Evolutionary conservation across 2,888 invertebrate genomes (phyloP), one percentile per base, ranked within the genome.

Genomic region (Tipula lateralis): DNA sequence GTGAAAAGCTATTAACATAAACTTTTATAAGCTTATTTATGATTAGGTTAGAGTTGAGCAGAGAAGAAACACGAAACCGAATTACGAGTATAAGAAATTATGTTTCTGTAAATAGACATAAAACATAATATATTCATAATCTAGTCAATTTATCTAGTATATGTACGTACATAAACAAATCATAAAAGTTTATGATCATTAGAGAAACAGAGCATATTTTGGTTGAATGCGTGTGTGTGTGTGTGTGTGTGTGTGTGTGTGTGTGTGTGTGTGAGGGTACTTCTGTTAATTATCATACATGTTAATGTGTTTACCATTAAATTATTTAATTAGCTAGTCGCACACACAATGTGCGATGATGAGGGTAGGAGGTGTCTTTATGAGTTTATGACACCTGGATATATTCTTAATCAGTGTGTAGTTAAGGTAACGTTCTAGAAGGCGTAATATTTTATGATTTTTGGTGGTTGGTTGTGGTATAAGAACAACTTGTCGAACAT

Each of bases 111-210:
- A 24, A 66, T 24, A 50, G 5, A 44, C 44, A 16, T 16, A 44
- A 16, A 16, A 6, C n/a, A n/a, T n/a, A 16, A 16, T 44, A 16
- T 44, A 44, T 3, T 34, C n/a, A 24, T 66, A 66, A 66, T 66
- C 66, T 66, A 66, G 66, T 66, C 66, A 66, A 66, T 66, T 66
- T 66, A 66, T 66, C 66, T 66, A 24, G 66, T 24, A 36, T 36
- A 36, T 9, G 7, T 34, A n/a, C 13, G 7, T 66, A 66, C 24
- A 66, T 66, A 66, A 66, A 66, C 66, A 66, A 66, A 66, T 66
- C 66, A 66, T 66, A 66, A 66, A 66, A 66, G 24, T 24, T 66
- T 66, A 66, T 66, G 66, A 66, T 24, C 66, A 66, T 66, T 24
- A n/a, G n/a, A n/a, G 13, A 66, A 66, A 66, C 24, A 24, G 19